Evolutionary conservation across 2,113 vertebrate species (phyloP), one percentile per base, ranked within the genome.

Genomic region (Chloropsis hardwickii): DNA sequence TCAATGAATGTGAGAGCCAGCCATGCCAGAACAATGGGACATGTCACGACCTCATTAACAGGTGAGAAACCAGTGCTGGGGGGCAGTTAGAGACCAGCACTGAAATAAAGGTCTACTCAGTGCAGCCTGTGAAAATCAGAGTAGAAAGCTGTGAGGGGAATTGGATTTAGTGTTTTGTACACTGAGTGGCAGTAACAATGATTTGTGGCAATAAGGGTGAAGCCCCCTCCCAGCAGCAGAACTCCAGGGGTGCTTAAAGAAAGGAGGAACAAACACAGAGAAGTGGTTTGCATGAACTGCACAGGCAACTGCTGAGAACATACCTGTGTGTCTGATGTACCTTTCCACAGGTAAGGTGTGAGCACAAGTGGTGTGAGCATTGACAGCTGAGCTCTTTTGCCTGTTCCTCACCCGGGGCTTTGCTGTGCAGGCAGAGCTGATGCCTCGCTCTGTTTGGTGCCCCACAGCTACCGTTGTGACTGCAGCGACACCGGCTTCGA

Each of bases 1-100:
- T 99, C 20, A 93, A 99, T 28, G 99, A 99, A 74, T 99, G 99
- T 93, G 97, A 94, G 60, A 99, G 98, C 96, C 95, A 91, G 48
- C 99, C 99, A 0, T 99, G 99, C 73, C 96, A 96, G 31, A 98
- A 98, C 35, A 92, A 96, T 3, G 99, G 99, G 45, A 70, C 8
- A 1, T 99, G 99, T 88, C 94, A 96, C 2, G 98, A 99, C 91
- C 93, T 98, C 70, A 69, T 99, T 74, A 98, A 99, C 97, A 97
- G 99, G 99, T 99, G 91, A 98, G 98, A 53, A 73, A 48, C 33
- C 66, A 19, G 15, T 9, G 40, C 0, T 67, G 17, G 10, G 42
- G 31, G 27, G 15, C 67, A 53, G 0, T 73, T 28, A 19, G 33
- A n/a, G 47, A 60, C 21, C 50, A 58, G 53, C 23, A 23, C 50